Evolutionary conservation across 2,113 vertebrate species (phyloP), one percentile per base, ranked within the genome.

Genomic region (Xyliphius kryptos): DNA sequence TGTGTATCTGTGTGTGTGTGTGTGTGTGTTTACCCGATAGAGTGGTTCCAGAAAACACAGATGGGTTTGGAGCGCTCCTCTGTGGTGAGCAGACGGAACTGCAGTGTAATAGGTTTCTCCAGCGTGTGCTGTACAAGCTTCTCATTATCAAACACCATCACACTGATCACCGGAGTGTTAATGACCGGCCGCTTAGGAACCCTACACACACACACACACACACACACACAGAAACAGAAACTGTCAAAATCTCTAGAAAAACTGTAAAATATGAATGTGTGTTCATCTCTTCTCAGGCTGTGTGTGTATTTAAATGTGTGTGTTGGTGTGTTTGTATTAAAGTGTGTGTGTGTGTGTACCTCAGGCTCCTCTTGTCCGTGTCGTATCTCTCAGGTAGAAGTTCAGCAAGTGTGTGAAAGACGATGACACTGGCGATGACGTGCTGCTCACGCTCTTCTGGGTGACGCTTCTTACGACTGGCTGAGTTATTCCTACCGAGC

Each of bases 21-120:
- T 43, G 60, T 43, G 49, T 38, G 44, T 17, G 14, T 91, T 92
- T 83, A 97, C 94, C 89, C 82, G 48, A 94, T 88, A 0, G 88
- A 91, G 70, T 97, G 93, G 75, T 98, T 97, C 95, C 95, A 98
- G 85, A 95, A 95, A 55, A 98, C 95, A 1, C 95, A 98, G 84
- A 94, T 91, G 77, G 95, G 94, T 66, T 97, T 98, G 65, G 92
- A 91, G 64, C 93, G 88, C 75, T 97, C 92, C 85, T 95, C 89
- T 0, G 89, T 93, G 82, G 92, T 76, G 61, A 94, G 83, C 64
- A 98, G 85, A n/a, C 89, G 91, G 79, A 97, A 98, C 82, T 97
- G 93, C 78, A 98, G 91, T 0, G 88, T 92, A 83, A 97, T 84
- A 0, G 94, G 94, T 71, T 93, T 89, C 72, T 90, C 89, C 76